A percentile compares a stretch with the other conserved stretches of the same genome.
These are phyloP conservation scores for Orchestes rusci DNA, from an alignment of 2,888 invertebrate species.

Conservation along the genomic window DNA sequence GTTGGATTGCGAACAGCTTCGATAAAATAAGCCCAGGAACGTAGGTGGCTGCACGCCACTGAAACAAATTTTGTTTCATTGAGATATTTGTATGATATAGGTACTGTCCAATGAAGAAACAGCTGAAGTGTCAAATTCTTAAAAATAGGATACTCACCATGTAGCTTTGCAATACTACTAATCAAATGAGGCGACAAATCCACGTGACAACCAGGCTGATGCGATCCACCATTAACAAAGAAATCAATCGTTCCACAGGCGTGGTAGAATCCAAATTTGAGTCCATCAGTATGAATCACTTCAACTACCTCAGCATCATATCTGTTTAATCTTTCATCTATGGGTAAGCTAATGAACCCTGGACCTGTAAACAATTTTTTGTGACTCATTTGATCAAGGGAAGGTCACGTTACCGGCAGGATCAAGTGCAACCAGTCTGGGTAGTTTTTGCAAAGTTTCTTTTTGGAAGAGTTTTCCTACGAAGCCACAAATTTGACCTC, in stretches of 20 bases:
- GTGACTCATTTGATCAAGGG: too few species aligned
- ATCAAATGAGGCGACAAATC: conserved; percentile 30
- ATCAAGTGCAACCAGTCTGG: conserved; percentile 33
- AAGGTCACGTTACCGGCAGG: conserved; percentile 33
- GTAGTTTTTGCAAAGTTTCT: conserved; percentile 27
- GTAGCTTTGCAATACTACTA: conserved; percentile 28
- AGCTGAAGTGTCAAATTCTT: neutral
- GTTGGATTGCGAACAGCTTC: conserved; percentile 33
- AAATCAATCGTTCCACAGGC: conserved; percentile 36
- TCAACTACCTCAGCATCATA: conserved; percentile 35
- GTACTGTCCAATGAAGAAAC: too few species aligned
- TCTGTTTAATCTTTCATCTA: conserved; percentile 29
- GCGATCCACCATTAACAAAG: conserved; percentile 35
- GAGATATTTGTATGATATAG: too few species aligned
- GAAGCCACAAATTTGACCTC: conserved; percentile 33
- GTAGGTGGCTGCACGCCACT: conserved; percentile 34
- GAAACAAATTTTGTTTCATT: conserved; percentile 19
- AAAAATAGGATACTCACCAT: conserved; percentile 24
- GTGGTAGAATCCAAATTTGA: conserved; percentile 31
- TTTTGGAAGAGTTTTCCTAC: conserved; percentile 31
- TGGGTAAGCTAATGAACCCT: conserved; percentile 28
- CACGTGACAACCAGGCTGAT: conserved; percentile 35
- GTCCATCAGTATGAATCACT: conserved; percentile 36
- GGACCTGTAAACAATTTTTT: conserved; percentile 28
- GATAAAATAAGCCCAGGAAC: conserved; percentile 30